Percentiles rank a stretch among this genome's conserved stretches.
Evolutionary conservation across 2,113 vertebrate species (phyloP).

Genomic region (Actenoides lindsayi): DNA sequence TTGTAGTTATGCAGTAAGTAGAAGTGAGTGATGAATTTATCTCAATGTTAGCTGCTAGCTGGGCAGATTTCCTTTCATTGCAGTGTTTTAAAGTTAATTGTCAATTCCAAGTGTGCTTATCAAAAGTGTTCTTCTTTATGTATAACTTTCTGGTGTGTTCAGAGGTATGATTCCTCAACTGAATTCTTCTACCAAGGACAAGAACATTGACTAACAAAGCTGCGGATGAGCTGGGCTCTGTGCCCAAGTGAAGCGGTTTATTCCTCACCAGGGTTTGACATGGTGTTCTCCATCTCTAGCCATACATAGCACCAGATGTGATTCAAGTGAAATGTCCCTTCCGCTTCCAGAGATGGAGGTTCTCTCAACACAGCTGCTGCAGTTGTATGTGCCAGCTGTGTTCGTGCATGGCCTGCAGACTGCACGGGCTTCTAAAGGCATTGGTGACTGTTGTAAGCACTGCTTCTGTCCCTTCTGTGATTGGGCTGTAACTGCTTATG

Average conservation of each 20-base stretch:
- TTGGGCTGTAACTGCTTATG: accelerated
- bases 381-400: not conserved
- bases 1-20: not conserved
- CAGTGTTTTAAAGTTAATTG: not conserved
- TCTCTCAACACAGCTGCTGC: not conserved
- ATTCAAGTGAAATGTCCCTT: not conserved
- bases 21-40: not conserved
- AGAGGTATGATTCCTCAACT: not conserved
- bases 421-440: accelerated
- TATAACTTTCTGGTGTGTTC: not conserved
- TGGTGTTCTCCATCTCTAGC: not conserved
- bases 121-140: not conserved
- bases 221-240: not conserved
- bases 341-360: not conserved
- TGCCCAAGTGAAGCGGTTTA: not conserved
- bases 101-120: not conserved
- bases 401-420: accelerated
- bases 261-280: not conserved
- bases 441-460: not conserved
- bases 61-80: not conserved
- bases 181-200: not conserved
- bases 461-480: not conserved
- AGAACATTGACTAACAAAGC: not conserved
- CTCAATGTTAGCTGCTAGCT: not conserved
- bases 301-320: accelerated